Base-by-base conservation (phyloP, 2,888 invertebrate genomes). In the Drosophila pegasa region DNA sequence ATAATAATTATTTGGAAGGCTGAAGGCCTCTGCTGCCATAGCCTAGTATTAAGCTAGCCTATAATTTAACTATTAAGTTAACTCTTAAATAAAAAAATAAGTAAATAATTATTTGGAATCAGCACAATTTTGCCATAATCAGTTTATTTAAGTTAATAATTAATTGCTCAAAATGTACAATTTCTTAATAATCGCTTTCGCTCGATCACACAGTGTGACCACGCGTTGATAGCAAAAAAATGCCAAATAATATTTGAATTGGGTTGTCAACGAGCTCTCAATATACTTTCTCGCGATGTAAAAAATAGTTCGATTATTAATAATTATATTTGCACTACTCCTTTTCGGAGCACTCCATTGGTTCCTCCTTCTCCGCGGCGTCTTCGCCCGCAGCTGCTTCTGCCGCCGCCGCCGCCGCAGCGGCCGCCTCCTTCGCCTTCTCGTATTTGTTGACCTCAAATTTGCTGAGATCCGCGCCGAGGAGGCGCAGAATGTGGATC, bases 381-480 rank as follows among this genome's bases (percentile, higher is more conserved):
- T 18, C 37, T 14, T 25, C 27, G 25, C 7, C 31, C 9, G 51
- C 20, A 41, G 43, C 58, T 14, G 55, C 48, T 14, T 51, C 48
- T 0, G 37, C 70, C 3, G 72, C 73, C 3, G 75, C 73, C 20
- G 81, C 89, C 1, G 71, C 83, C 7, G 86, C 89, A 7, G 88
- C 89, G 2, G 87, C 78, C 2, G 82, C 81, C 18, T 89, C 89
- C 65, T 94, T 93, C 2, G 93, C 93, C 89, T 95, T 95, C 90
- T 95, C 95, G 88, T 96, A 96, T 91, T 96, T 92, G 69, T 92
- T 92, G 9, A 90, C 88, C 78, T 92, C 92, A 90, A 95, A 97
- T 93, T 96, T 96, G 54, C 96, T 95, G 56, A 95, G 94, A 91
- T 98, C 98, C 7, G 95, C 96, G 1, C 97, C 98, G 76, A 98